Base-by-base conservation (phyloP, 1,140 invertebrate species). In the Copidosoma floridanum region DNA sequence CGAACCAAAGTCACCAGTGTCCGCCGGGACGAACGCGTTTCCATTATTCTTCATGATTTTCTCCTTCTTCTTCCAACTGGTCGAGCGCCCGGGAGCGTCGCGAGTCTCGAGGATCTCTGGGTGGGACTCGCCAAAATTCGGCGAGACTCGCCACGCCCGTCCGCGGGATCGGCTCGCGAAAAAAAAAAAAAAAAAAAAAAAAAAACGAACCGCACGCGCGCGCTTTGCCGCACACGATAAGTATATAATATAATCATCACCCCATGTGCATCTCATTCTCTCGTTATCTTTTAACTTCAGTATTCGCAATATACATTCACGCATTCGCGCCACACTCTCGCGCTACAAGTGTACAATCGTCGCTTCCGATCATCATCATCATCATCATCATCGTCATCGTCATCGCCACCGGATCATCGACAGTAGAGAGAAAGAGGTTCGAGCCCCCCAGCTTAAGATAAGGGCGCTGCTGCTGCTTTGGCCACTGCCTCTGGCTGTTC, bases 21-120 rank as follows among this genome's bases (percentile, higher is more conserved):
- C 73, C 70, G 57, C 66, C 56, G 61, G 71, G 68, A 78, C 71
- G 68, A 76, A 71, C 58, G 48, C 57, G 64, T 46, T 44, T 59
- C n/a, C 26, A 29, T 38, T 7, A 57, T 40, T n/a, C n/a, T n/a
- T 35, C 32, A n/a, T n/a, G 14, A 35, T 35, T 8, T 14, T 35
- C 32, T 35, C 32, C 14, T 35, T 35, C n/a, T n/a, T n/a, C n/a
- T n/a, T n/a, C n/a, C n/a, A n/a, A n/a, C n/a, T n/a, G n/a, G n/a
- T n/a, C 56, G 44, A 41, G 23, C 24, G 35, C 21, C 26, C 35
- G 8, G 18, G 41, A 27, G 35, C 41, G 43, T 54, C 23, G 24
- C 29, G 61, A 58, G 57, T 58, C 58, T 63, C 59, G 55, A 54
- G 46, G 48, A 23, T 63, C 47, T 27, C 16, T 16, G 57, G 47